Percentiles rank a stretch among this genome's conserved stretches.
phyloP scores from a whole-genome alignment of 2,113 vertebrate genomes.

The Vulpes ferrilata region DNA sequence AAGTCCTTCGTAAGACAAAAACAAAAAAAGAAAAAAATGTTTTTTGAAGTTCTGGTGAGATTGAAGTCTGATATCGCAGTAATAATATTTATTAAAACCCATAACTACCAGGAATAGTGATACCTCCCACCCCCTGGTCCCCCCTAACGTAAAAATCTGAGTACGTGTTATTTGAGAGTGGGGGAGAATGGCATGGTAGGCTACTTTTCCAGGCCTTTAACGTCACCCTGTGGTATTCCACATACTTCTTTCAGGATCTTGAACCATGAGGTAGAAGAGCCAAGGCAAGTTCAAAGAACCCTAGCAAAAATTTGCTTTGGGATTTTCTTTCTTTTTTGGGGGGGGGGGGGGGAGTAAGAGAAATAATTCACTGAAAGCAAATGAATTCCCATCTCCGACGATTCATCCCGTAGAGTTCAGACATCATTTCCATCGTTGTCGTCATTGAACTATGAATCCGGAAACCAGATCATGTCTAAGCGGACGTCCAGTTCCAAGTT shows the following conservation, averaged over 20 bases:
- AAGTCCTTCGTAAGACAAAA: slow-evolving; percentile 85
- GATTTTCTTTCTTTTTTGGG: slow-evolving; percentile 38
- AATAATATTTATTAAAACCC: slow-evolving; percentile 84
- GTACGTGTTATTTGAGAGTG: slow-evolving; percentile 63
- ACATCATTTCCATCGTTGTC: slow-evolving; percentile 67
- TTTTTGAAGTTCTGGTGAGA: slow-evolving; percentile 86
- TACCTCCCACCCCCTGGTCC: slow-evolving; percentile 67
- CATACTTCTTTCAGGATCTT: slow-evolving; percentile 71
- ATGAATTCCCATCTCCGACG: slow-evolving; percentile 63
- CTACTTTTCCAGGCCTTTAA: slow-evolving; percentile 42
- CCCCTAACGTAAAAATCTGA: slow-evolving; percentile 57
- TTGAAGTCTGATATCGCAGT: slow-evolving; percentile 85
- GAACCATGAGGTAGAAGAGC: slow-evolving; percentile 78
- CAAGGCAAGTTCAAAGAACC: slow-evolving; percentile 77
- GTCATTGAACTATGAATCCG: slow-evolving; percentile 67
- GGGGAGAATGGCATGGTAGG: slow-evolving; percentile 48
- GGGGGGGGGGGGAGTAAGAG: background rate
- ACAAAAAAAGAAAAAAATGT: slow-evolving; percentile 59
- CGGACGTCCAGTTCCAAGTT: slow-evolving; percentile 45
- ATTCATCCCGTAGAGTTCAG: slow-evolving; percentile 68
- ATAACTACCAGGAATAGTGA: slow-evolving; percentile 75
- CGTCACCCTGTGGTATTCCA: slow-evolving; percentile 60
- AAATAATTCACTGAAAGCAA: slow-evolving; percentile 58
- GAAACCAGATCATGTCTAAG: slow-evolving; percentile 65
- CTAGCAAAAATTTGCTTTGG: slow-evolving; percentile 58